phyloP scores from a whole-genome alignment of 2,888 invertebrate species.

The Ferrisia virgata region DNA sequence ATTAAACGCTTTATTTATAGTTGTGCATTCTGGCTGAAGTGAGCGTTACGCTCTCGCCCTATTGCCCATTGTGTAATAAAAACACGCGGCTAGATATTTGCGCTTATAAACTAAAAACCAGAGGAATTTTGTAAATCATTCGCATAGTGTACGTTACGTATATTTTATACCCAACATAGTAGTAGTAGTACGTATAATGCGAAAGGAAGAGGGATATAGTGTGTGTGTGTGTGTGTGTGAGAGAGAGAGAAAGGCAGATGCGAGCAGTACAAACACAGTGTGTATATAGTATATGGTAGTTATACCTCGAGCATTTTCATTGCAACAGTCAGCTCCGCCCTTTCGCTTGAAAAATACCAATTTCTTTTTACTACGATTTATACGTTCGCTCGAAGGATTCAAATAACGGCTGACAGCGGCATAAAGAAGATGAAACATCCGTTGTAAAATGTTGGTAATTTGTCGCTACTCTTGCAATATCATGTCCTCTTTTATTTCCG shows the following conservation, averaged over 20 bases:
- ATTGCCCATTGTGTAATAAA: neutral
- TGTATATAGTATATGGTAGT: too few relatives aligned
- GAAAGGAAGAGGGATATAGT: too few relatives aligned
- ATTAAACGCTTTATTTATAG: constrained; percentile 24
- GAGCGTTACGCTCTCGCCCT: neutral
- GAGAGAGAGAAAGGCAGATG: neutral
- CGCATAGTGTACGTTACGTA: too few relatives aligned
- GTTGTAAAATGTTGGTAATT: constrained; percentile 28
- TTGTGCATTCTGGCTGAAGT: neutral
- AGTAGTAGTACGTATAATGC: too few relatives aligned
- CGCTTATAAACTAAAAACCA: neutral
- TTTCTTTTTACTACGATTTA: constrained; percentile 28
- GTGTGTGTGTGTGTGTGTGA: neutral
- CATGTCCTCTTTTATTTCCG: constrained; percentile 22
- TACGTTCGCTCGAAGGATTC: constrained; percentile 21
- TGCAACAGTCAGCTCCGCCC: constrained; percentile 20
- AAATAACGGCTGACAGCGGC: constrained; percentile 22
- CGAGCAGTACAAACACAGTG: neutral
- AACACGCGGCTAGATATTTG: constrained; percentile 19
- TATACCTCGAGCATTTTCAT: constrained; percentile 3
- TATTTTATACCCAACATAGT: too few relatives aligned
- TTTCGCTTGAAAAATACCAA: constrained; percentile 23
- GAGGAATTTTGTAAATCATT: constrained; percentile 27
- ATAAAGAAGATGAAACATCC: constrained; percentile 26
- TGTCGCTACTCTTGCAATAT: constrained; percentile 14